Evolutionary conservation across 2,113 vertebrate genomes (phyloP).

Genomic region (Parus major): DNA sequence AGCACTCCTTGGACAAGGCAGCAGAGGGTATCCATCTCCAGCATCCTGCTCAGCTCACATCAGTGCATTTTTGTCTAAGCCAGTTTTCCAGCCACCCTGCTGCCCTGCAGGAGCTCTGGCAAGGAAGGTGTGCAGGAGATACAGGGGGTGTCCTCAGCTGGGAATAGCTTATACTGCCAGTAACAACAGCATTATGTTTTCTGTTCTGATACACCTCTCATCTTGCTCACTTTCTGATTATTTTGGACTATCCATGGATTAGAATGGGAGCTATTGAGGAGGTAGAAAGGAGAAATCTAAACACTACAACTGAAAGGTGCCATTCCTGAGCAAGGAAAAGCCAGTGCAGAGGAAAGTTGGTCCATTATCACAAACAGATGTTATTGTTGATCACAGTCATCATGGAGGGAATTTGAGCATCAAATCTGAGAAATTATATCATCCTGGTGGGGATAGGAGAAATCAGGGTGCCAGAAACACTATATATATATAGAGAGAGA

Average conservation of each 20-base stretch:
- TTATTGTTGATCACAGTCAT: fast-evolving
- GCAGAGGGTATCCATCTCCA: neutral
- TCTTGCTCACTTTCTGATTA: neutral
- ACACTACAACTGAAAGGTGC: neutral
- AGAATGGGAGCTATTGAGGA: neutral
- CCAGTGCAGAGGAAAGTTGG: neutral
- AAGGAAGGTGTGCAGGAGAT: neutral
- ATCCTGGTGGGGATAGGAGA: neutral
- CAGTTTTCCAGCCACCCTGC: neutral
- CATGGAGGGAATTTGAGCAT: neutral
- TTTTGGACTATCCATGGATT: neutral
- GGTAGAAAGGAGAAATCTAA: neutral
- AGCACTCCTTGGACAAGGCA: neutral
- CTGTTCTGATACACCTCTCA: neutral
- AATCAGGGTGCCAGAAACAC: neutral
- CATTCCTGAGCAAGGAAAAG: neutral
- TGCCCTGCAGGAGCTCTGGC: neutral
- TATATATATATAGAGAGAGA: too few relatives aligned
- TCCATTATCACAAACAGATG: neutral
- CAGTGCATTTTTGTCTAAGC: neutral
- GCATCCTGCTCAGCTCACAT: neutral
- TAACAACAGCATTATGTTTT: neutral
- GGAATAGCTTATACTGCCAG: neutral
- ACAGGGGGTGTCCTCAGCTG: neutral
- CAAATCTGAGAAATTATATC: neutral